Conservation (phyloP, 2,888 invertebrate genomes). For the Troides helena region DNA sequence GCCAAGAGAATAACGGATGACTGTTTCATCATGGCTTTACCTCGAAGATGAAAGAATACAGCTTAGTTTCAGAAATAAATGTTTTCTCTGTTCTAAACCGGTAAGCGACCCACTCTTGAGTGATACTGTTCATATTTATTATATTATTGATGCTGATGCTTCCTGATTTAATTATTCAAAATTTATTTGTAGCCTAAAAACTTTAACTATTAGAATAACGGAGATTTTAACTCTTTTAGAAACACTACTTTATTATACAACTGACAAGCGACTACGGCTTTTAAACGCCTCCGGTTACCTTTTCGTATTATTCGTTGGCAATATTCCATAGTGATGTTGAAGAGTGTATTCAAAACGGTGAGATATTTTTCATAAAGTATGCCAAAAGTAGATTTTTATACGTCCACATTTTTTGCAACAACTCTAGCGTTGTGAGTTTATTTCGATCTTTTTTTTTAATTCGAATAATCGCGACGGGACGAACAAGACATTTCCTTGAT, state of each 20-base stretch:
- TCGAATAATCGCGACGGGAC: not conserved
- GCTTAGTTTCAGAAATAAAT: not conserved
- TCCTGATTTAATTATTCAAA: not conserved
- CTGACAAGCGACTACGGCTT: constrained; percentile 12
- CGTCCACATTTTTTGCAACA: not conserved
- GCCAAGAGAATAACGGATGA: not conserved
- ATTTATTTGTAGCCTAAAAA: constrained; percentile 12
- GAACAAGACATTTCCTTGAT: too few relatives aligned
- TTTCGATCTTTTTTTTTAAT: too few relatives aligned
- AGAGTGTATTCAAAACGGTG: constrained; percentile 24
- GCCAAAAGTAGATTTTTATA: constrained; percentile 14
- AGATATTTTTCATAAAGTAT: constrained; percentile 19
- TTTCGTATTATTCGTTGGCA: constrained; percentile 26
- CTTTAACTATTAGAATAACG: constrained; percentile 6
- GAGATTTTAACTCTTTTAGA: constrained; percentile 13
- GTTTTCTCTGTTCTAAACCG: not conserved
- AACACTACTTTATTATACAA: constrained; percentile 12
- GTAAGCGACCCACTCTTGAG: not conserved
- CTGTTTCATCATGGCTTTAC: constrained; percentile 1
- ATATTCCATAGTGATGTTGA: constrained; percentile 23
- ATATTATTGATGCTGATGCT: not conserved
- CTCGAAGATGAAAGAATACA: not conserved
- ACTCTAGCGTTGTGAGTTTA: not conserved
- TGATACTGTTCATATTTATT: not conserved
- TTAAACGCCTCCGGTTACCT: constrained; percentile 16